phyloP scores from a whole-genome alignment of 2,888 invertebrate species.

The Dermolepida albohirtum region DNA sequence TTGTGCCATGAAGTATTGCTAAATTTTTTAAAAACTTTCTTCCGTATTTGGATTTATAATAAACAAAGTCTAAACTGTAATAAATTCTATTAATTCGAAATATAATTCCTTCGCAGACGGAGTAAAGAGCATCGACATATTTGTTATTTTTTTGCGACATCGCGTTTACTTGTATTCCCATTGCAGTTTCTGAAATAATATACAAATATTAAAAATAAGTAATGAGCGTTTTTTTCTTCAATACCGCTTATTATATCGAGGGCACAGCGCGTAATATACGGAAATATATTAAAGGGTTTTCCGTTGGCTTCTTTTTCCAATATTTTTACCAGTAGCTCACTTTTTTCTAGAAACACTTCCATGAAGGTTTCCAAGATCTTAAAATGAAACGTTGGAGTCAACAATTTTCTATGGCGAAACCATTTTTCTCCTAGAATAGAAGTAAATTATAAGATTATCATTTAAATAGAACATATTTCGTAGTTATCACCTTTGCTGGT shows the following conservation, averaged over 20 bases:
- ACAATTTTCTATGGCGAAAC: slow-evolving; percentile 53
- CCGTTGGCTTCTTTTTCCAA: slow-evolving; percentile 51
- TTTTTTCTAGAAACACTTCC: slow-evolving; percentile 55
- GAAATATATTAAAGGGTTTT: slow-evolving; percentile 56
- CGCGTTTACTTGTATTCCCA: slow-evolving; percentile 39
- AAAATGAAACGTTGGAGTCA: slow-evolving; percentile 59
- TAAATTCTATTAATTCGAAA: slow-evolving; percentile 9
- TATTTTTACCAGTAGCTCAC: slow-evolving; percentile 49
- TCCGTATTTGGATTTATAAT: slow-evolving; percentile 2
- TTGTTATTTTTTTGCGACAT: slow-evolving; percentile 17
- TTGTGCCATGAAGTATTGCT: slow-evolving; percentile 20
- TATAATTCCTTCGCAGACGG: not conserved
- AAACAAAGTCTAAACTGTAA: slow-evolving; percentile 11
- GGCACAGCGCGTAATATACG: slow-evolving; percentile 55
- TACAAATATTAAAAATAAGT: no score
- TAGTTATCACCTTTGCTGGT: slow-evolving; percentile 50
- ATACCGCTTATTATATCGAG: slow-evolving; percentile 59
- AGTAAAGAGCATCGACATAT: slow-evolving; percentile 22
- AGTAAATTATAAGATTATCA: slow-evolving; percentile 1
- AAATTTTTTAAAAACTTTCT: not conserved
- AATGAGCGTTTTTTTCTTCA: no score
- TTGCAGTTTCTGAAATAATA: slow-evolving; percentile 44
- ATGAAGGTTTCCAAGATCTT: slow-evolving; percentile 55
- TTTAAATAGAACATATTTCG: not conserved
- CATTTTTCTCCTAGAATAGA: slow-evolving; percentile 50